phyloP scores from a whole-genome alignment of 2,888 invertebrate species.

The Euproctis similis region DNA sequence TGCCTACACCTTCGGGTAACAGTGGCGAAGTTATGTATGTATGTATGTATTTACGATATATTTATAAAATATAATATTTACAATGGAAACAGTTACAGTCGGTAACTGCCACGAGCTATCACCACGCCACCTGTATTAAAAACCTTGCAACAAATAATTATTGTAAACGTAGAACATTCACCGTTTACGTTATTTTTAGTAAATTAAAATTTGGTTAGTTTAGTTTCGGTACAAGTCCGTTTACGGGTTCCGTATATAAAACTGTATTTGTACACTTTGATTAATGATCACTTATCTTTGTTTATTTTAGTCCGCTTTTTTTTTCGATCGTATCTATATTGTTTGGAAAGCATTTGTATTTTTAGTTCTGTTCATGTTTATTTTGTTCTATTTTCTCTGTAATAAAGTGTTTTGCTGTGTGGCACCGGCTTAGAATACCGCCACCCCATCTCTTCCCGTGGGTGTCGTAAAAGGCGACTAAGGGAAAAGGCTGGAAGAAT shows the following conservation, averaged over 20 bases:
- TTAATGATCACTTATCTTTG: conserved; percentile 28
- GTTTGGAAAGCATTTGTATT: too few relatives aligned
- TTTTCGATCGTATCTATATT: background rate
- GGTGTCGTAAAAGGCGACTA: too few relatives aligned
- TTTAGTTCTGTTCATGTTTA: too few relatives aligned
- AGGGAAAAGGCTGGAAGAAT: too few relatives aligned
- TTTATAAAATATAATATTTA: too few relatives aligned
- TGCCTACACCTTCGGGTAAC: too few relatives aligned
- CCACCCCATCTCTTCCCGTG: too few relatives aligned
- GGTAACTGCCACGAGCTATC: conserved; percentile 45
- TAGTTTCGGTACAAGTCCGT: conserved; percentile 7
- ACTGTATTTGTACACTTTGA: conserved; percentile 29
- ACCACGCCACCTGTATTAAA: conserved; percentile 31
- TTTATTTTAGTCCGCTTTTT: background rate
- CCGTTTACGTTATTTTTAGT: conserved; percentile 28
- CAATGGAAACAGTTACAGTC: conserved; percentile 24
- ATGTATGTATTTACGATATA: too few relatives aligned
- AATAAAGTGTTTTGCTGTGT: too few relatives aligned
- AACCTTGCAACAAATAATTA: conserved; percentile 32
- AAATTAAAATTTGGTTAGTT: conserved; percentile 33
- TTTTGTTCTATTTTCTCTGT: too few relatives aligned
- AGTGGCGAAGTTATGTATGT: too few relatives aligned
- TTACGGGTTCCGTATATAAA: conserved; percentile 23
- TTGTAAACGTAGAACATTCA: conserved; percentile 27
- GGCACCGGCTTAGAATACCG: too few relatives aligned